Percentiles rank a stretch among this genome's conserved stretches.
Conservation (phyloP, 2,888 invertebrate species). For the Danaus chrysippus region DNA sequence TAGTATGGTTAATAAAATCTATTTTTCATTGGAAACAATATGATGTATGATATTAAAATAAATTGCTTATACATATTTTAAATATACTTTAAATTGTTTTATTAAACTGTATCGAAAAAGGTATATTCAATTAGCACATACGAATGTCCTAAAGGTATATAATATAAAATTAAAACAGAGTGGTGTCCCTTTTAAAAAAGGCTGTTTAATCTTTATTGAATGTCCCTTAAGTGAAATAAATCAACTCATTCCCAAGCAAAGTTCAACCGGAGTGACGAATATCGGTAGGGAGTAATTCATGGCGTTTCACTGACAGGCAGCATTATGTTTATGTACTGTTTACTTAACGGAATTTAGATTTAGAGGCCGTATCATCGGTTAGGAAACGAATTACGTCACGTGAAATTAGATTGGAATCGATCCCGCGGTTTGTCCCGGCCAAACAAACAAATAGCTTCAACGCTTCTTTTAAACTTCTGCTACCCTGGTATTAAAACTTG, state of each 20-base stretch:
- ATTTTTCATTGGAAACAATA: no score
- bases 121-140: no score
- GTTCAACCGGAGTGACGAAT: not conserved
- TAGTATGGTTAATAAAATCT: no score
- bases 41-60: no score
- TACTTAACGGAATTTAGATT: conserved; percentile 25
- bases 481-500: conserved; percentile 4
- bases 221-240: not conserved
- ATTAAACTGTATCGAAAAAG: no score
- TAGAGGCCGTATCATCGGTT: conserved; percentile 25
- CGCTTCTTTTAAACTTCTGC: conserved; percentile 27
- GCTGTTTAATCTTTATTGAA: no score
- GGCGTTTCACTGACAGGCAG: conserved; percentile 21
- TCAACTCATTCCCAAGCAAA: not conserved
- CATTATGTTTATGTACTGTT: conserved; percentile 11
- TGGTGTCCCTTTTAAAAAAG: no score
- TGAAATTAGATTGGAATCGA: conserved; percentile 42
- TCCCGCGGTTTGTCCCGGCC: conserved; percentile 35
- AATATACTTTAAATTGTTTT: no score
- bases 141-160: no score
- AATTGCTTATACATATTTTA: no score
- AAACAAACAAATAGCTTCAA: conserved; percentile 33
- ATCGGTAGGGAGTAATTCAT: conserved; percentile 21
- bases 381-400: conserved; percentile 38
- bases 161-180: no score